These are phyloP conservation scores for Rhodeus uyekii DNA, from an alignment of 2,797 vertebrate species.

Conservation along the genomic window DNA sequence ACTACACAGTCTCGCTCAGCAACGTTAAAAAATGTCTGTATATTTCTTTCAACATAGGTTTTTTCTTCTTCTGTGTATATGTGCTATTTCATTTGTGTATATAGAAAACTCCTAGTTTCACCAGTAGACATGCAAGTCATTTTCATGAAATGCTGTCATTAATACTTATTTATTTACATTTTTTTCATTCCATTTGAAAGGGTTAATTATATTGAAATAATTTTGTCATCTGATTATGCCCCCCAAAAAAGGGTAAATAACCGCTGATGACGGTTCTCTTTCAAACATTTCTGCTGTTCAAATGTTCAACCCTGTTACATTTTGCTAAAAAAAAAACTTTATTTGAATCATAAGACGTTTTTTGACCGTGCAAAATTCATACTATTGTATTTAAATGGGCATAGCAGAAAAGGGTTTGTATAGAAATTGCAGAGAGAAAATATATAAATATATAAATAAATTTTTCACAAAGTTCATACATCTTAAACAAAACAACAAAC, in stretches of 20 bases:
- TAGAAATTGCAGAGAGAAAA: not conserved
- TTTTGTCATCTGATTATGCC: not conserved
- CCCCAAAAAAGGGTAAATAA: not conserved
- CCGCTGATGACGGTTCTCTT: not conserved
- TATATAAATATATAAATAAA: no score
- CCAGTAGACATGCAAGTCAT: not conserved
- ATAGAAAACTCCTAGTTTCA: not conserved
- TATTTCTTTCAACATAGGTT: slow-evolving; percentile 37
- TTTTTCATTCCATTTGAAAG: not conserved
- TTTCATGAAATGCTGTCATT: not conserved
- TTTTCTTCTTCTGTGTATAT: slow-evolving; percentile 2
- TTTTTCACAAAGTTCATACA: no score
- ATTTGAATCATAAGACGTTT: not conserved
- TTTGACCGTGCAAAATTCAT: not conserved
- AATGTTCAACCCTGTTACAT: not conserved
- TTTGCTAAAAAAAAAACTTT: not conserved
- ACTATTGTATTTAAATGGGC: not conserved
- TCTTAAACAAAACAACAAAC: no score
- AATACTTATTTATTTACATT: not conserved
- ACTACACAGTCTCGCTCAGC: slow-evolving; percentile 70
- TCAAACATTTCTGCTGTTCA: not conserved
- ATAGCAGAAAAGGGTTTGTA: not conserved
- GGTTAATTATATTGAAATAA: not conserved
- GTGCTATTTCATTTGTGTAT: slow-evolving; percentile 23
- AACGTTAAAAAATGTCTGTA: slow-evolving; percentile 68